Evolutionary conservation across 2,113 vertebrate genomes (phyloP), one percentile per base, ranked within the genome.

Genomic region (Andinoacara biseriatus): DNA sequence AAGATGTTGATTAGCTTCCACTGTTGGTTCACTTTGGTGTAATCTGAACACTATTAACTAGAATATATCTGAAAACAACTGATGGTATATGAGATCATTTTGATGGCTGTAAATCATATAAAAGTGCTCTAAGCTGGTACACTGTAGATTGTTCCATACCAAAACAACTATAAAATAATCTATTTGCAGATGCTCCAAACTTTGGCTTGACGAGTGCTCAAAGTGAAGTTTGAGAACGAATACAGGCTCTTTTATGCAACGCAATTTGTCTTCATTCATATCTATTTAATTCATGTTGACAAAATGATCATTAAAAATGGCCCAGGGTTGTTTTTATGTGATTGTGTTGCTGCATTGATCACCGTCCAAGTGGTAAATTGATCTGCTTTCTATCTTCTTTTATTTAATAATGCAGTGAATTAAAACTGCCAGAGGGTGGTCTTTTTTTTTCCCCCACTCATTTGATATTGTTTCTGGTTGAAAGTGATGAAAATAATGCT

Each of bases 351-450:
- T 61, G 78, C 83, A 89, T 89, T 91, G 90, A 93, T 91, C 88
- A 87, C 65, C 17, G 80, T 80, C 84, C 82, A 86, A 88, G 84
- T 81, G 80, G 86, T 60, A 87, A 92, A 93, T 84, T 90, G 89
- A 93, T 90, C 83, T 60, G 72, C 86, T 87, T 79, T 85, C 76
- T 84, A 72, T 91, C 87, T 86, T 60, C 62, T 90, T 57, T 90
- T 82, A 87, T 86, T 92, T 81, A 93, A 90, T 91, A 91, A 92
- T 90, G 86, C 76, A 89, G 80, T 81, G 49, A 89, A 84, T 86
- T 88, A 74, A 86, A 90, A 78, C 56, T 76, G 87, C 90, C 85
- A 80, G 77, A 58, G 85, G 90, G 76, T 3, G 20, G 59, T 80
- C 83, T 82, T 77, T 77, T 56, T 15, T 65, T 8, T 26, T 26